Base-by-base conservation (phyloP, 2,797 vertebrate species). In the Fistularia commersonii region DNA sequence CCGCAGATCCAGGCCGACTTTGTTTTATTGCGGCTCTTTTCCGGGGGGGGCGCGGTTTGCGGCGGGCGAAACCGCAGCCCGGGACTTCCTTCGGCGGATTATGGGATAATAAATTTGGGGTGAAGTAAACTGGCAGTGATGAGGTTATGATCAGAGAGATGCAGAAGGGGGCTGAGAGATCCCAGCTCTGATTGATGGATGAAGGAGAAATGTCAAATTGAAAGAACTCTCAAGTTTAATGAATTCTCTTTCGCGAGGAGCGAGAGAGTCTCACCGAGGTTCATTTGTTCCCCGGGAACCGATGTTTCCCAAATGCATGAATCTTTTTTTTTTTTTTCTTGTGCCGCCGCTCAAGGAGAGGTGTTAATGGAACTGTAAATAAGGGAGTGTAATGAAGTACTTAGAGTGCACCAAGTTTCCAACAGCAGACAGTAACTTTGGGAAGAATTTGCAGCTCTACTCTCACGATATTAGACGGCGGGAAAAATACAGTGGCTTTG, bases 401-500 rank as follows among this genome's bases (percentile, higher is more conserved):
- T 71, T 46, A 54, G 59, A 51, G 69, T 66, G 69, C 23, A 23
- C 4, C 2, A 23, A 23, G 23, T 23, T 23, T 59, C 31, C 52
- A 74, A 66, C 62, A 55, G 54, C 35, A 48, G 56, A 56, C 43
- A 49, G 45, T 60, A 36, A 64, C 61, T 67, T 59, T 60, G 45
- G 55, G 60, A 61, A 63, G 45, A 62, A 66, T 15, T 46, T 23
- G 49, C 54, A 38, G 45, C 49, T 45, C 38, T 32, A 48, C 64
- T 63, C 51, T 49, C 48, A 66, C 49, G 1, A 74, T 76, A 71
- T 65, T 54, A 66, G 57, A 64, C 13, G 46, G 57, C 14, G 34
- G 46, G 54, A 57, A 77, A 81, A 81, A 57, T 77, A 76, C 68
- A 73, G 68, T 52, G 61, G 37, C 67, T 74, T 55, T 69, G 57